Evolutionary conservation across 2,888 invertebrate genomes (phyloP).

Genomic region (Lasioglossum calceatum): DNA sequence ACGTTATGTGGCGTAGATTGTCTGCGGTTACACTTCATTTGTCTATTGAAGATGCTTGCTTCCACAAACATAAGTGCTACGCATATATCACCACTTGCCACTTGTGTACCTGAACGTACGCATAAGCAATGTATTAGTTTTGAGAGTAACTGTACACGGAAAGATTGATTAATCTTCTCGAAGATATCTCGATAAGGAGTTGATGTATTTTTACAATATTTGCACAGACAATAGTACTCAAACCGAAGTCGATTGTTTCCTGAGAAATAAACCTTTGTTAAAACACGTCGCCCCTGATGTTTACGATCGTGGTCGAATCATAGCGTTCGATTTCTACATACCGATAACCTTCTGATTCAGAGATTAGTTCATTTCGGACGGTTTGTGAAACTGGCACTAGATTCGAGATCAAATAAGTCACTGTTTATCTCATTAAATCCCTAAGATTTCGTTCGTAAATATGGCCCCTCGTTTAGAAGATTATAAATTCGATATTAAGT

Average conservation of each 20-base stretch:
- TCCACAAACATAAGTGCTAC: slow-evolving; percentile 13
- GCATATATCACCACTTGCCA: background rate
- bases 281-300: background rate
- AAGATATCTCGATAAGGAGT: background rate
- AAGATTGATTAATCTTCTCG: background rate
- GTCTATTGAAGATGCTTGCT: slow-evolving; percentile 11
- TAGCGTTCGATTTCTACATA: slow-evolving; percentile 5
- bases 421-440: slow-evolving; percentile 23
- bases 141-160: background rate
- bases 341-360: slow-evolving; percentile 19
- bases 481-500: background rate
- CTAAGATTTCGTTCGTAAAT: slow-evolving; percentile 5
- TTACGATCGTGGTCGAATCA: background rate
- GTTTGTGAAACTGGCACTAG: slow-evolving; percentile 10
- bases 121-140: background rate
- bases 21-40: slow-evolving; percentile 49
- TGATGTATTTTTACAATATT: background rate
- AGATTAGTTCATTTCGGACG: slow-evolving; percentile 17
- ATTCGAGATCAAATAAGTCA: slow-evolving; percentile 1
- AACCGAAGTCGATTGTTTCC: background rate
- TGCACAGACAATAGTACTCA: background rate
- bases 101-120: slow-evolving; percentile 4
- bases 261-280: background rate
- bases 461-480: background rate
- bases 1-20: slow-evolving; percentile 38